Evolutionary conservation across 2,113 vertebrate genomes (phyloP), one percentile per base, ranked within the genome.

Genomic region (Gila orcuttii): DNA sequence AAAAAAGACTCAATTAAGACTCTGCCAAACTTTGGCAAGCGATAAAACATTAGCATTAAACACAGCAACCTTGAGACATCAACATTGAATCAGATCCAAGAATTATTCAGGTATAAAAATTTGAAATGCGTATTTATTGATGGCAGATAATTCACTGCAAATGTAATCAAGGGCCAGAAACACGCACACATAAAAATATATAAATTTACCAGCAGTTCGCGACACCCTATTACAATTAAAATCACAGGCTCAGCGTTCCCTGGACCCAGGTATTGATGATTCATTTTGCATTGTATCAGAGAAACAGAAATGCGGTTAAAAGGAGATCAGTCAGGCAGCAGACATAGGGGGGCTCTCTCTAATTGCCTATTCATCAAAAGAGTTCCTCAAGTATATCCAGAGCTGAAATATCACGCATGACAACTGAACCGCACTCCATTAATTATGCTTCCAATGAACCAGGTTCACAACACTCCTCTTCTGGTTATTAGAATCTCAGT

Each of bases 321-420:
- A 93, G 92, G 90, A 93, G 93, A 95, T 94, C 94, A 93, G 91
- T 93, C 93, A 93, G 90, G 91, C 93, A 93, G 89, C 92, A 91
- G 91, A 92, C 94, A 91, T 60, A 87, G 92, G 92, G 89, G 92
- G 90, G 87, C 88, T 88, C 88, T 90, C 86, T 88, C 93, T 94
- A 94, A 95, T 94, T 95, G 94, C 85, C 92, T 93, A 94, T 95
- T 94, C 93, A 94, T 95, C 94, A 95, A 93, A 94, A 93, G 88
- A 89, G 86, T 84, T 93, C 90, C 91, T 91, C 90, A 87, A 93
- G 93, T 91, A 92, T 88, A 93, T 91, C 81, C 90, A 50, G 88
- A 33, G 68, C 89, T 88, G 92, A 90, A 94, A 93, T 92, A 93
- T 92, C 90, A 86, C 15, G 31, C 90, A 84, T 89, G 94, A 93